Evolutionary conservation across 2,888 invertebrate genomes (phyloP).

Genomic region (Trichopoda pennipes): DNA sequence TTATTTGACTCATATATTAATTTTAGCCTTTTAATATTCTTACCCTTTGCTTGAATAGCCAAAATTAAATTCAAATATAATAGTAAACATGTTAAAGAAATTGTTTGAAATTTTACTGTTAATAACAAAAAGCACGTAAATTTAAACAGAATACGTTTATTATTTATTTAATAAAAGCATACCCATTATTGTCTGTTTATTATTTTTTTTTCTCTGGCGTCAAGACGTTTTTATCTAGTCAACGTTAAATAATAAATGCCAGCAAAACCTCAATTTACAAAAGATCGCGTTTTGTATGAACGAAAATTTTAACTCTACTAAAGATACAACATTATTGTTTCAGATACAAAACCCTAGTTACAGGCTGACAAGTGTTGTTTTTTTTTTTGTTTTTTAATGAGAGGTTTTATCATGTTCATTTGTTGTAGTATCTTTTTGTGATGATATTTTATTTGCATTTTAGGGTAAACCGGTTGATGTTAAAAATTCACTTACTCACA

Average conservation of each 20-base stretch:
- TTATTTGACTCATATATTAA: neutral
- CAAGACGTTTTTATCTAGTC: neutral
- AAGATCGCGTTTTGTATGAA: conserved; percentile 31
- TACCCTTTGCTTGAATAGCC: conserved; percentile 44
- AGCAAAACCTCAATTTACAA: conserved; percentile 10
- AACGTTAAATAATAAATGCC: conserved; percentile 14
- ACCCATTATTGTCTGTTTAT: conserved; percentile 46
- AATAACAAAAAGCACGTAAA: conserved; percentile 11
- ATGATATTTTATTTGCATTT: conserved; percentile 9
- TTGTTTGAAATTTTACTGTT: conserved; percentile 64
- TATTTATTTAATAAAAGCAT: conserved; percentile 39
- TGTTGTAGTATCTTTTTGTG: conserved; percentile 19
- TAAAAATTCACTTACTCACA: too few species aligned
- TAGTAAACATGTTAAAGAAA: conserved; percentile 1
- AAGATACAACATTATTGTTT: conserved; percentile 32
- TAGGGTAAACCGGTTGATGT: conserved; percentile 44
- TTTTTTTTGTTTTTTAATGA: neutral
- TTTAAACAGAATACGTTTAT: neutral
- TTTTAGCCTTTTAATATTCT: neutral
- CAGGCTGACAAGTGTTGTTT: conserved; percentile 11
- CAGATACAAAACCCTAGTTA: conserved; percentile 31
- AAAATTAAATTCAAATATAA: conserved; percentile 2
- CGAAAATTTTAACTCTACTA: conserved; percentile 56
- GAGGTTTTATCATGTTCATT: conserved; percentile 7
- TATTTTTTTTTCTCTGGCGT: conserved; percentile 31